Evolutionary conservation across 2,888 invertebrate genomes (phyloP).

Genomic region (Cheiracanthium punctorium): DNA sequence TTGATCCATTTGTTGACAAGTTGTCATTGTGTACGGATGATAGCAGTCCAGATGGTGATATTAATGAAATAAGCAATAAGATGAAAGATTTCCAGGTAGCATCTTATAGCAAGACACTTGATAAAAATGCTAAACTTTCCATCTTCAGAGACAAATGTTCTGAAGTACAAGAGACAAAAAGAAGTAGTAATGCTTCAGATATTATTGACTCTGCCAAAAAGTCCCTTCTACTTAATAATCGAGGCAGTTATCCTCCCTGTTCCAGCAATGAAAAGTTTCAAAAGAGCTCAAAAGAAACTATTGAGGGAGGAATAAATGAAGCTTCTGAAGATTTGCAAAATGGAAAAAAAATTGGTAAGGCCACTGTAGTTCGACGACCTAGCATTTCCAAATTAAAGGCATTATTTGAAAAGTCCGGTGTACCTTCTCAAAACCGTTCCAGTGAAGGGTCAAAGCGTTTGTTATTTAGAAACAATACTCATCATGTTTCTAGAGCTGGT

Average conservation of each 20-base stretch:
- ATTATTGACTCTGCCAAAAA: not conserved
- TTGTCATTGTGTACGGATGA: conserved; percentile 46
- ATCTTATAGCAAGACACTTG: not conserved
- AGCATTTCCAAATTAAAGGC: conserved; percentile 72
- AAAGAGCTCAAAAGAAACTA: not conserved
- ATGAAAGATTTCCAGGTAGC: conserved; percentile 1
- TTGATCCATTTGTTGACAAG: conserved; percentile 62
- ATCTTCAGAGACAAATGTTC: not conserved
- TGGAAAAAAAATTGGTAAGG: conserved; percentile 71
- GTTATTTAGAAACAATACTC: conserved; percentile 55
- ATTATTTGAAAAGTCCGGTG: conserved; percentile 71
- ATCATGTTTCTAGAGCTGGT: conserved; percentile 59
- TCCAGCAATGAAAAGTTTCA: not conserved
- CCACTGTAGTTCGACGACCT: conserved; percentile 72
- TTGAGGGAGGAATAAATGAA: not conserved
- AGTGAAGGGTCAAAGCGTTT: conserved; percentile 35
- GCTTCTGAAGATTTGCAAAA: not conserved
- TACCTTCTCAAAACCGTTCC: conserved; percentile 19
- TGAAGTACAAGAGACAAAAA: not conserved
- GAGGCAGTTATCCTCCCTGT: conserved; percentile 56
- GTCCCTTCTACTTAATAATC: not conserved
- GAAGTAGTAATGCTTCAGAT: not conserved
- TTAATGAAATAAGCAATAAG: not conserved
- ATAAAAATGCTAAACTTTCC: not conserved
- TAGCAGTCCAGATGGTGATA: conserved; percentile 53